Evolutionary conservation across 2,797 vertebrate genomes (phyloP).

Genomic region (Artibeus jamaicensis): DNA sequence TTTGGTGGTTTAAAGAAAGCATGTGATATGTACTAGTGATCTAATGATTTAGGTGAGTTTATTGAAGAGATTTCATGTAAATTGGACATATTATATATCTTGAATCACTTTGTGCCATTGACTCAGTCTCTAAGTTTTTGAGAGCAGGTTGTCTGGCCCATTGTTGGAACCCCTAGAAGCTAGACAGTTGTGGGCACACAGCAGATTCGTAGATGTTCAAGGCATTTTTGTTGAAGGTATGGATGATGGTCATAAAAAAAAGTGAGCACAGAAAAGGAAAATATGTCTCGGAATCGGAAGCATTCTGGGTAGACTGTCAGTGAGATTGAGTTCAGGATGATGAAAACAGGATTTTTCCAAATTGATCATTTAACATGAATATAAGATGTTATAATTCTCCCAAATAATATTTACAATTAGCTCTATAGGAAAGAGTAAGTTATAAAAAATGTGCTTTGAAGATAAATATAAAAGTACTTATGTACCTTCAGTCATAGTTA

Average conservation of each 20-base stretch:
- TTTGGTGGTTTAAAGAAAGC: constrained; percentile 42
- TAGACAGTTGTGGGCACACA: neutral
- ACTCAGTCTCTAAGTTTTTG: neutral
- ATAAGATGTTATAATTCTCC: neutral
- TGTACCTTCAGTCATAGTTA: neutral
- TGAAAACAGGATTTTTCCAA: neutral
- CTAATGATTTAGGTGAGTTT: neutral
- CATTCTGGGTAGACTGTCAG: neutral
- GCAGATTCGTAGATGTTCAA: neutral
- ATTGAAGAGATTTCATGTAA: neutral
- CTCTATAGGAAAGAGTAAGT: neutral
- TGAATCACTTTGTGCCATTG: neutral
- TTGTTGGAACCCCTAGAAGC: neutral
- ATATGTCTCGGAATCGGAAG: neutral
- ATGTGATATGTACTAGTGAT: neutral
- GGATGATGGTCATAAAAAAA: neutral
- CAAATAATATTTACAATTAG: neutral
- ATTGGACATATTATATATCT: neutral
- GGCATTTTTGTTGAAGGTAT: neutral
- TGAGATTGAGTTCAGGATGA: neutral
- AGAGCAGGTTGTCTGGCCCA: neutral
- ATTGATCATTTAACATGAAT: neutral
- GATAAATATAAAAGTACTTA: neutral
- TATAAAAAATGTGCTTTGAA: neutral
- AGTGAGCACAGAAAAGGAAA: neutral